These are phyloP conservation scores for Rynchops niger DNA, from an alignment of 2,113 vertebrate species.

Conservation along the genomic window DNA sequence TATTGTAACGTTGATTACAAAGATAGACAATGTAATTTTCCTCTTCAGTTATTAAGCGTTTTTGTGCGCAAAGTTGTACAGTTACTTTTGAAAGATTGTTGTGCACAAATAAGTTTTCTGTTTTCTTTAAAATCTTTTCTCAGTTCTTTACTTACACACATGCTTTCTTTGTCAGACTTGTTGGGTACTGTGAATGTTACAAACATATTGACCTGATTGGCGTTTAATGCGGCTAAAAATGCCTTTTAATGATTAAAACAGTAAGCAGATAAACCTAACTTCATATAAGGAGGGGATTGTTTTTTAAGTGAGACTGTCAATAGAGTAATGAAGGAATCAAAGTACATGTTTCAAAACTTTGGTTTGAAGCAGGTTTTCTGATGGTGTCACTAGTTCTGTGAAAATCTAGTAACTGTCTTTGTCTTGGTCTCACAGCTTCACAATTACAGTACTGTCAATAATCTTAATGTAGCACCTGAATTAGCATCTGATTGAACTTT, in stretches of 20 bases:
- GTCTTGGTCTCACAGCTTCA: not conserved
- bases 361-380: not conserved
- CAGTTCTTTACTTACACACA: rapidly evolving
- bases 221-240: not conserved
- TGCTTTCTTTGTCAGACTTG: not conserved
- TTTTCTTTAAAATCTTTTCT: not conserved
- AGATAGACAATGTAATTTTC: not conserved
- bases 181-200: not conserved
- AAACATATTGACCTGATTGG: not conserved
- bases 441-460: not conserved
- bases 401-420: not conserved
- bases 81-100: not conserved
- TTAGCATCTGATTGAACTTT: not conserved
- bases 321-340: not conserved
- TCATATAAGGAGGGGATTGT: not conserved
- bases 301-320: not conserved
- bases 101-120: not conserved
- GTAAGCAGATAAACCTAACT: not conserved
- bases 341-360: not conserved
- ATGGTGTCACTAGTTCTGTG: not conserved
- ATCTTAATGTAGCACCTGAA: not conserved
- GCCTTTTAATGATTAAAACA: not conserved
- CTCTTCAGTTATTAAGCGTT: not conserved
- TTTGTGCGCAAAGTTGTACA: not conserved
- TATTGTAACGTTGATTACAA: rapidly evolving